Evolutionary conservation across 2,888 invertebrate genomes (phyloP).

Genomic region (Xestia rhomboidea): DNA sequence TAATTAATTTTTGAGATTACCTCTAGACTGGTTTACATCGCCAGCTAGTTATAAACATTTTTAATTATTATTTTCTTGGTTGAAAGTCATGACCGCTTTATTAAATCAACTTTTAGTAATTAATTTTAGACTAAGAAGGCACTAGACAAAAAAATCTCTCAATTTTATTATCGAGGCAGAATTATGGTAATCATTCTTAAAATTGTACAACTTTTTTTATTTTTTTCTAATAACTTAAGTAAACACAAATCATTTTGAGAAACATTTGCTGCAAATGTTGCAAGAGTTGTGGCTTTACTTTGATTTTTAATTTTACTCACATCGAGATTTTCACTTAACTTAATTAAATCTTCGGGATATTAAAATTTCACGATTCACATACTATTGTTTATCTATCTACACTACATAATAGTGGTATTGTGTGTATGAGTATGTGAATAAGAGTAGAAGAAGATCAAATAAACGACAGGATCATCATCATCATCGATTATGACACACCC

Average conservation of each 20-base stretch:
- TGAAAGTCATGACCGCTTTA: background rate
- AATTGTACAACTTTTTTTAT: background rate
- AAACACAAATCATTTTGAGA: conserved; percentile 11
- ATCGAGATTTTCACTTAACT: background rate
- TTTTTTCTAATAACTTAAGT: background rate
- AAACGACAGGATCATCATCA: background rate
- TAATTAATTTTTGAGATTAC: background rate
- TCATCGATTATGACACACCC: too few species aligned
- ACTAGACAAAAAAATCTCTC: background rate
- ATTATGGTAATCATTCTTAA: conserved; percentile 10
- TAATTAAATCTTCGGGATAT: background rate
- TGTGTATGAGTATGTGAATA: too few species aligned
- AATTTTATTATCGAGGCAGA: background rate
- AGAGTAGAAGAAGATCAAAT: background rate
- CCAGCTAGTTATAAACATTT: background rate
- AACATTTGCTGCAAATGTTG: conserved; percentile 3
- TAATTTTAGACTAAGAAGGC: conserved; percentile 7
- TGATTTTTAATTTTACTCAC: background rate
- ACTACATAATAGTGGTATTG: too few species aligned
- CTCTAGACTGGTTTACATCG: background rate
- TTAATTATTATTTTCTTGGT: background rate
- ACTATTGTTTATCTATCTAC: background rate
- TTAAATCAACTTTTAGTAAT: background rate
- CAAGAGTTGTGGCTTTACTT: conserved; percentile 6
- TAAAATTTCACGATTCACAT: too few species aligned